A percentile compares a stretch with the other conserved stretches of the same genome.
These are phyloP conservation scores for Cremastinae sp. DNA, from an alignment of 2,888 invertebrate species.

Conservation along the genomic window DNA sequence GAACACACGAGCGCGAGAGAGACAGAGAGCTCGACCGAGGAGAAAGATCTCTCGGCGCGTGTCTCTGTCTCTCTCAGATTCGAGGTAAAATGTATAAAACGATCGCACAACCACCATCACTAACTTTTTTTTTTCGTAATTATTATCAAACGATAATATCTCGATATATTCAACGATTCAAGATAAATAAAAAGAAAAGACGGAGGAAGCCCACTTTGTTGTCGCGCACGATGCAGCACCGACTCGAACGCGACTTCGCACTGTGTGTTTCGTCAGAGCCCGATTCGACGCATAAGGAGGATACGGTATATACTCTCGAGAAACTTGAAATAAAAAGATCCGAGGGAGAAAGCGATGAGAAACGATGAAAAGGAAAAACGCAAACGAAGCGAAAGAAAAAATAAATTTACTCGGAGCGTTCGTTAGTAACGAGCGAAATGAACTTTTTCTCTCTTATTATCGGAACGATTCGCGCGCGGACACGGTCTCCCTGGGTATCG, in stretches of 20 bases:
- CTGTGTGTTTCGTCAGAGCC: constrained; percentile 35
- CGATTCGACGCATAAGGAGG: too few relatives aligned
- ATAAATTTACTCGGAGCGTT: not conserved
- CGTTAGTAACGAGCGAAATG: not conserved
- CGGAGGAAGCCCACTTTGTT: constrained; percentile 41
- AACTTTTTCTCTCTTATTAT: constrained; percentile 6
- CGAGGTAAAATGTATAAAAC: constrained; percentile 29
- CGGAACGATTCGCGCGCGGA: constrained; percentile 45
- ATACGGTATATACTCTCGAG: too few relatives aligned
- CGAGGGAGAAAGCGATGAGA: constrained; percentile 1
- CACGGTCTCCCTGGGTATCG: constrained; percentile 29
- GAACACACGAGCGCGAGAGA: constrained; percentile 46
- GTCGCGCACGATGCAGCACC: constrained; percentile 48
- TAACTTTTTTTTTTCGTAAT: constrained; percentile 28
- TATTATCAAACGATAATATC: constrained; percentile 1
- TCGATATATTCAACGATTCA: constrained; percentile 28
- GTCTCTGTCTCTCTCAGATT: constrained; percentile 14
- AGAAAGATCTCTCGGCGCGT: constrained; percentile 28
- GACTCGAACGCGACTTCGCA: constrained; percentile 35
- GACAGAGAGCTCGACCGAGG: constrained; percentile 35
- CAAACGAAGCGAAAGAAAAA: not conserved
- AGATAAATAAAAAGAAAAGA: constrained; percentile 6
- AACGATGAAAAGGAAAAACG: not conserved
- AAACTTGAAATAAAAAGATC: not conserved
- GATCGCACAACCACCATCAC: constrained; percentile 41